A percentile compares a stretch with the other conserved stretches of the same genome.
phyloP scores from a whole-genome alignment of 92 coral and sea anemone genomes.

The Micromussa lordhowensis region DNA sequence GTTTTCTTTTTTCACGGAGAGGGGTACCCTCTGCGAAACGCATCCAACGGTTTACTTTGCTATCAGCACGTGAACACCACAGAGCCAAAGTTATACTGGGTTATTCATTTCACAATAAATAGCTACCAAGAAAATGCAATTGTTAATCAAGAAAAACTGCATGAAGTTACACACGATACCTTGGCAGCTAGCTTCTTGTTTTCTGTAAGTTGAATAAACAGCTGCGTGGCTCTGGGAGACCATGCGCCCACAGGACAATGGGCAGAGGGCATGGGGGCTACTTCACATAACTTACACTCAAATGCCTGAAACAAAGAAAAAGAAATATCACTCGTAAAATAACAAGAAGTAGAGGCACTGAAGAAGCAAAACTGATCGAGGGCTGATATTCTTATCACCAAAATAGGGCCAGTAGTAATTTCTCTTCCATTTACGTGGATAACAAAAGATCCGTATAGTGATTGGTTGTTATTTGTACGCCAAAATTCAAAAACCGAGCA shows the following conservation, averaged over 20 bases:
- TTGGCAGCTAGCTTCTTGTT: constrained; percentile 86
- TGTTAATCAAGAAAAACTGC: neutral
- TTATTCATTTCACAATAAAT: neutral
- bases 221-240: constrained; percentile 71
- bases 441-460: neutral
- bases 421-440: too few relatives aligned
- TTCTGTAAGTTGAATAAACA: constrained; percentile 67
- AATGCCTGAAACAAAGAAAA: constrained; percentile 71
- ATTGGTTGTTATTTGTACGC: neutral
- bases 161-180: constrained; percentile 48
- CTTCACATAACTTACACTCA: constrained; percentile 86
- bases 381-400: too few relatives aligned
- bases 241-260: constrained; percentile 72
- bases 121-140: neutral
- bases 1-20: too few relatives aligned
- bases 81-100: too few relatives aligned
- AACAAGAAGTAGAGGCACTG: neutral
- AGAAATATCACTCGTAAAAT: neutral
- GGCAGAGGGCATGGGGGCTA: constrained; percentile 71
- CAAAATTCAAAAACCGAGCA: neutral
- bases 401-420: too few relatives aligned
- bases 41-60: too few relatives aligned
- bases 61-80: neutral
- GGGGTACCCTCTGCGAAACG: too few relatives aligned
- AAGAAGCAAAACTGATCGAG: neutral